phyloP scores from a whole-genome alignment of 1,140 invertebrate genomes.

The Halesus radiatus region DNA sequence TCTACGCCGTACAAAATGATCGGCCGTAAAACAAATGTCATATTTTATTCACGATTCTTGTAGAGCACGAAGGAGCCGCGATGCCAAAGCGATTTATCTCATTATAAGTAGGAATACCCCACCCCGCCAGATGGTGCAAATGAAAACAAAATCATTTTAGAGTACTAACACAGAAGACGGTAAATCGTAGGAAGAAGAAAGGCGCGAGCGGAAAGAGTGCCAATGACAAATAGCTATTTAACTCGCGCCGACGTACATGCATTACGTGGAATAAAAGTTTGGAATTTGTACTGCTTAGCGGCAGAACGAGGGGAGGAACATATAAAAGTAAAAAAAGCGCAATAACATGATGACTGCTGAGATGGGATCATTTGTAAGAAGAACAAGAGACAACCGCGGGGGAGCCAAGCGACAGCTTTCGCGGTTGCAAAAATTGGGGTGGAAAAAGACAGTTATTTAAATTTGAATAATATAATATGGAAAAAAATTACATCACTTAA shows the following conservation, averaged over 20 bases:
- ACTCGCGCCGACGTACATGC: slow-evolving; percentile 57
- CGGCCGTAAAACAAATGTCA: slow-evolving; percentile 31
- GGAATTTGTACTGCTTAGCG: slow-evolving; percentile 56
- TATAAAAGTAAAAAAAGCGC: slow-evolving; percentile 64
- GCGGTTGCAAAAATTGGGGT: slow-evolving; percentile 37
- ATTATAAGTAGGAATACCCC: slow-evolving; percentile 46
- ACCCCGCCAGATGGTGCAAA: slow-evolving; percentile 57
- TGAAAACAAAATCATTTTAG: slow-evolving; percentile 58
- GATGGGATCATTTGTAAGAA: slow-evolving; percentile 54
- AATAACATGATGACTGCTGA: slow-evolving; percentile 56
- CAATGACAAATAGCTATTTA: slow-evolving; percentile 59
- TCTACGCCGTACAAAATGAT: background rate
- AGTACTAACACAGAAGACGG: slow-evolving; percentile 1
- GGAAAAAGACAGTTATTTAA: slow-evolving; percentile 71
- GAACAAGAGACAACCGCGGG: slow-evolving; percentile 11
- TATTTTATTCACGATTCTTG: slow-evolving; percentile 36
- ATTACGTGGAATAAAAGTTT: slow-evolving; percentile 56
- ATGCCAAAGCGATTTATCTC: slow-evolving; percentile 43
- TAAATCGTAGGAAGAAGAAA: background rate
- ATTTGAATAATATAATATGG: slow-evolving; percentile 73
- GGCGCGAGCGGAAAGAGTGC: slow-evolving; percentile 41
- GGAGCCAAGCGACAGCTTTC: slow-evolving; percentile 30
- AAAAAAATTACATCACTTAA: slow-evolving; percentile 74
- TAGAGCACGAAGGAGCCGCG: background rate
- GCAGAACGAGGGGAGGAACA: slow-evolving; percentile 64